These are phyloP conservation scores for Leucophenga varia DNA, from an alignment of 1,140 invertebrate genomes.

Conservation along the genomic window DNA sequence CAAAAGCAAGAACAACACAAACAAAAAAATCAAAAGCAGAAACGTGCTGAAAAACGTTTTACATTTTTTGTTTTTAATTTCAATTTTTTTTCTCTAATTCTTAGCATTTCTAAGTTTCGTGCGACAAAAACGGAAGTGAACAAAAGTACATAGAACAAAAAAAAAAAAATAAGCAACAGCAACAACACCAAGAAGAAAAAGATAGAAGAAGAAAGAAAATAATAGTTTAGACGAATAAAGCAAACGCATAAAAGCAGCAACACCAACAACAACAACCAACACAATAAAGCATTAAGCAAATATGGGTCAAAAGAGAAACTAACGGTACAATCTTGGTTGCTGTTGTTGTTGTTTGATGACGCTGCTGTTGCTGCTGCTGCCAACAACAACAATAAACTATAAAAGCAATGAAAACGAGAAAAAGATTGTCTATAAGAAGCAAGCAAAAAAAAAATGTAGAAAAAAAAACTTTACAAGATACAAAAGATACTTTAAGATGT, in stretches of 20 bases:
- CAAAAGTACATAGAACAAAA: no score
- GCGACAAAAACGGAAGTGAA: conserved; percentile 38
- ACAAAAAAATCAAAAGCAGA: conserved; percentile 7
- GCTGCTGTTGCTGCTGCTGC: conserved; percentile 1
- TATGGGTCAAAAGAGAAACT: conserved; percentile 57
- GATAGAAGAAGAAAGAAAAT: conserved; percentile 6
- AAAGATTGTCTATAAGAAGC: conserved; percentile 17
- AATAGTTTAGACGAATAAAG: not conserved
- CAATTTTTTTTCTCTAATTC: no score
- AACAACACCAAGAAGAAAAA: no score
- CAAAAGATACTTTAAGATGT: conserved; percentile 9
- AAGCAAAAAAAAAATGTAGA: conserved; percentile 22
- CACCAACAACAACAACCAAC: conserved; percentile 13
- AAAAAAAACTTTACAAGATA: not conserved
- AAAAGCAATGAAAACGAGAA: no score
- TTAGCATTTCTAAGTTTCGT: no score
- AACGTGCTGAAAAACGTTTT: conserved; percentile 10
- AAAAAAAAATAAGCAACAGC: no score
- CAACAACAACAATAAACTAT: conserved; percentile 14
- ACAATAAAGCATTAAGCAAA: conserved; percentile 33
- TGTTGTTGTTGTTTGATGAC: conserved; percentile 7
- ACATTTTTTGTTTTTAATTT: no score
- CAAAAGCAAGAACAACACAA: conserved; percentile 5
- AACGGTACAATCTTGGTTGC: conserved; percentile 40
- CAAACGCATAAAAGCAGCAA: conserved; percentile 19